Conservation (phyloP, 92 coral and sea anemone genomes). For the Heliopora coerulea region DNA sequence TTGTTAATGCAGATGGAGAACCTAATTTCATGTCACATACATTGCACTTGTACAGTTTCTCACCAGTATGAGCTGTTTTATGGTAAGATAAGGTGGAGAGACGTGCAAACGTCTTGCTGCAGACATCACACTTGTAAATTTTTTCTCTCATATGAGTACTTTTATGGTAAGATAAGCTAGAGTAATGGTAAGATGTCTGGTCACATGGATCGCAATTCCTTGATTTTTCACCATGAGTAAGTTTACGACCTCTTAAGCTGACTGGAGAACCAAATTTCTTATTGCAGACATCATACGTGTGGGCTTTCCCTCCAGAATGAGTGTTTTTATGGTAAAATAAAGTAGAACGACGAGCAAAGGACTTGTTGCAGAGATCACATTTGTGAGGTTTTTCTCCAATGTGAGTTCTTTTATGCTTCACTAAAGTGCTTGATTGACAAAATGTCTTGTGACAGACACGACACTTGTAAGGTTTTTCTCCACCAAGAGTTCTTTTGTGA, state of each 20-base stretch:
- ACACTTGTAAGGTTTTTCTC: slow-evolving; percentile 83
- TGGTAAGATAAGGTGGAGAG: neutral
- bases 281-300: slow-evolving; percentile 2
- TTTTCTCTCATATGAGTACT: slow-evolving; percentile 19
- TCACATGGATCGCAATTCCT: slow-evolving; percentile 23
- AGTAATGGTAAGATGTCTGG: slow-evolving; percentile 1
- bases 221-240: slow-evolving; percentile 7
- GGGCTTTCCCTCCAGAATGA: slow-evolving; percentile 9
- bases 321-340: slow-evolving; percentile 2
- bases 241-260: neutral
- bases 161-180: neutral
- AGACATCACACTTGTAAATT: slow-evolving; percentile 15
- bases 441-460: slow-evolving; percentile 74
- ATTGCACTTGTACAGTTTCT: neutral
- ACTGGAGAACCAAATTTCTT: neutral
- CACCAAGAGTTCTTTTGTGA: slow-evolving; percentile 84
- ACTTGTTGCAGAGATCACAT: slow-evolving; percentile 65
- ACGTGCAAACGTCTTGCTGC: neutral
- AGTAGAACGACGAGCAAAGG: neutral
- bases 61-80: slow-evolving; percentile 7
- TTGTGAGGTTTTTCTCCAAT: slow-evolving; percentile 84
- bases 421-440: slow-evolving; percentile 79
- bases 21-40: neutral
- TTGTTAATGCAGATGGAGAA: neutral
- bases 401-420: slow-evolving; percentile 77